phyloP scores from a whole-genome alignment of 2,113 vertebrate species.

The Raja brachyura region DNA sequence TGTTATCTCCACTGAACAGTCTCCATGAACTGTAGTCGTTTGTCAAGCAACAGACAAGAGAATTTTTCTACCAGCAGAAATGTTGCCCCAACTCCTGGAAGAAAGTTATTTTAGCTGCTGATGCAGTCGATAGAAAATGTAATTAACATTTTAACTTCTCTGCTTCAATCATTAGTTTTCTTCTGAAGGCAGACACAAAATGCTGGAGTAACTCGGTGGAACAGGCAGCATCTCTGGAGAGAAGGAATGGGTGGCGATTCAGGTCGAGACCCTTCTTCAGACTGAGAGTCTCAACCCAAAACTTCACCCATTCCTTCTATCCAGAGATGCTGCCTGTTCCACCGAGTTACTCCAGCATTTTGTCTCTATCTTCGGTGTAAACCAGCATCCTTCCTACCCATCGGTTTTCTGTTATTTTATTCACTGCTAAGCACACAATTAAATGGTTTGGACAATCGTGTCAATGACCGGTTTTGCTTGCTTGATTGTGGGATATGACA shows the following conservation, averaged over 20 bases:
- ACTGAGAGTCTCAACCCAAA: too few species aligned
- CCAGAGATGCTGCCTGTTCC: too few species aligned
- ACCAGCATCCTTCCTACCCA: too few species aligned
- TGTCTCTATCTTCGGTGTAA: too few species aligned
- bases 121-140: not conserved
- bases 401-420: not conserved
- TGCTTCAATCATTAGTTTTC: not conserved
- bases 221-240: too few species aligned
- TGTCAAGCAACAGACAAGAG: not conserved
- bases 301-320: too few species aligned
- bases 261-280: too few species aligned
- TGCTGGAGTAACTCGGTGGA: too few species aligned
- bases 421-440: not conserved
- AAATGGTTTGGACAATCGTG: not conserved
- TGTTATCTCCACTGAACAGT: conserved; percentile 6
- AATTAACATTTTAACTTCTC: conserved; percentile 4
- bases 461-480: not conserved
- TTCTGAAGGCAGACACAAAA: too few species aligned
- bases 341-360: too few species aligned
- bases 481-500: not conserved
- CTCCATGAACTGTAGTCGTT: not conserved
- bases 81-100: not conserved
- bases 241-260: too few species aligned
- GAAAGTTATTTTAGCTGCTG: not conserved
- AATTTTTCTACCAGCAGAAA: not conserved